Percentiles rank a stretch among this genome's conserved stretches.
Evolutionary conservation across 2,113 vertebrate genomes (phyloP).

Genomic region (Nibea albiflora): DNA sequence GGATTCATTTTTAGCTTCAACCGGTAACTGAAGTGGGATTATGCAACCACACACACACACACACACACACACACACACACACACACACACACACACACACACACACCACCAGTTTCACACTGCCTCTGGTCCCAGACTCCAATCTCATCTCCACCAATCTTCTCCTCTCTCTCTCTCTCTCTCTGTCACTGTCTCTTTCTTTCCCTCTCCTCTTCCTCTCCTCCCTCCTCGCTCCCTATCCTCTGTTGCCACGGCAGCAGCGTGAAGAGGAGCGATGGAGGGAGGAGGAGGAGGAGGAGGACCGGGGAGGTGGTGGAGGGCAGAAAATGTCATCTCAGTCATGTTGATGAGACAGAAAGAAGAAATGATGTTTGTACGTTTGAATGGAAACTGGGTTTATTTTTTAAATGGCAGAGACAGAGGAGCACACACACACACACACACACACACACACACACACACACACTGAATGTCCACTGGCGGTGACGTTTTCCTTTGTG

Average conservation of each 20-base stretch:
- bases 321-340: conserved; percentile 47
- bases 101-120: conserved; percentile 10
- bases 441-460: not conserved
- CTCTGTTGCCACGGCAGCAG: conserved; percentile 81
- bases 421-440: not conserved
- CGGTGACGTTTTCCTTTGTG: too few relatives aligned
- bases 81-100: conserved; percentile 1
- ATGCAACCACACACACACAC: conserved; percentile 30
- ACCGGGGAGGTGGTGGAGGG: conserved; percentile 29
- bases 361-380: not conserved
- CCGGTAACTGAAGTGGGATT: conserved; percentile 35
- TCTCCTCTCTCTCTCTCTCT: conserved; percentile 41
- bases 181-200: conserved; percentile 16
- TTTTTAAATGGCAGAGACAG: not conserved
- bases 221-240: conserved; percentile 9
- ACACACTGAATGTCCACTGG: too few relatives aligned
- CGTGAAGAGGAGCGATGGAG: conserved; percentile 39
- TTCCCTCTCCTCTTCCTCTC: not conserved
- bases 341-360: conserved; percentile 10
- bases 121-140: conserved; percentile 56
- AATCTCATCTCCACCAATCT: conserved; percentile 62
- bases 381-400: not conserved
- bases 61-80: conserved; percentile 11
- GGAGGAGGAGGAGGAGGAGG: conserved; percentile 21
- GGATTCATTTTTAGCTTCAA: conserved; percentile 32